phyloP scores from a whole-genome alignment of 1,140 invertebrate species.

The Halesus radiatus region DNA sequence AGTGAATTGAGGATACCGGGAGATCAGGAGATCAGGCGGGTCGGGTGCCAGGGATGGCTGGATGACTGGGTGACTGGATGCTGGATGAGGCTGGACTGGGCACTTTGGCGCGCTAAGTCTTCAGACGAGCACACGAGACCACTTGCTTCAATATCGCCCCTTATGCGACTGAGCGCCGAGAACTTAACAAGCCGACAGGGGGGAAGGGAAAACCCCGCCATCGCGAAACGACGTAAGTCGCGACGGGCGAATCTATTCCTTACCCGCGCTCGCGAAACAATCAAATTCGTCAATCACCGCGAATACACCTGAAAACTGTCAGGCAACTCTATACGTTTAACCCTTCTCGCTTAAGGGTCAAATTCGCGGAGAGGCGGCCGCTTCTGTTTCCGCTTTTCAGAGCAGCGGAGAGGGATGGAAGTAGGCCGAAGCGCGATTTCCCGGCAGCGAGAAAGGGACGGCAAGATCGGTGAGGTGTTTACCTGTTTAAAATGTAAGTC shows the following conservation, averaged over 20 bases:
- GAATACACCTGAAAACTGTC: slow-evolving; percentile 28
- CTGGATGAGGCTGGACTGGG: slow-evolving; percentile 36
- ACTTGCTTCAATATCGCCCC: slow-evolving; percentile 40
- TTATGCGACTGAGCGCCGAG: slow-evolving; percentile 39
- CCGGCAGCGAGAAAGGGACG: slow-evolving; percentile 11
- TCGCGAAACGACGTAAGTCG: slow-evolving; percentile 20
- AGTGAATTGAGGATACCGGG: not conserved
- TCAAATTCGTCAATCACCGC: not conserved
- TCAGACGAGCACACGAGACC: slow-evolving; percentile 20
- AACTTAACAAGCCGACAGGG: slow-evolving; percentile 26
- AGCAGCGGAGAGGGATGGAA: slow-evolving; percentile 29
- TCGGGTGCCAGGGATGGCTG: slow-evolving; percentile 4
- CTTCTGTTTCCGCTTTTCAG: slow-evolving; percentile 40
- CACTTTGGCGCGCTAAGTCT: slow-evolving; percentile 31
- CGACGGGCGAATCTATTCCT: not conserved
- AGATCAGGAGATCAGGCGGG: not conserved
- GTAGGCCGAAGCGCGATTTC: slow-evolving; percentile 6
- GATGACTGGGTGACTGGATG: not conserved
- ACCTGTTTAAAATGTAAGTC: slow-evolving; percentile 47
- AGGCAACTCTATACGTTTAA: slow-evolving; percentile 32
- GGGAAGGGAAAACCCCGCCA: slow-evolving; percentile 26
- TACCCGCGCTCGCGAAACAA: not conserved
- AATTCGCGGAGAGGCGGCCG: slow-evolving; percentile 34
- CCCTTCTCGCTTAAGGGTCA: slow-evolving; percentile 38
- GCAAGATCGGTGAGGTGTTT: slow-evolving; percentile 36